A percentile compares a stretch with the other conserved stretches of the same genome.
Conservation (phyloP, 2,888 invertebrate genomes). For the Zaprionus bogoriensis region DNA sequence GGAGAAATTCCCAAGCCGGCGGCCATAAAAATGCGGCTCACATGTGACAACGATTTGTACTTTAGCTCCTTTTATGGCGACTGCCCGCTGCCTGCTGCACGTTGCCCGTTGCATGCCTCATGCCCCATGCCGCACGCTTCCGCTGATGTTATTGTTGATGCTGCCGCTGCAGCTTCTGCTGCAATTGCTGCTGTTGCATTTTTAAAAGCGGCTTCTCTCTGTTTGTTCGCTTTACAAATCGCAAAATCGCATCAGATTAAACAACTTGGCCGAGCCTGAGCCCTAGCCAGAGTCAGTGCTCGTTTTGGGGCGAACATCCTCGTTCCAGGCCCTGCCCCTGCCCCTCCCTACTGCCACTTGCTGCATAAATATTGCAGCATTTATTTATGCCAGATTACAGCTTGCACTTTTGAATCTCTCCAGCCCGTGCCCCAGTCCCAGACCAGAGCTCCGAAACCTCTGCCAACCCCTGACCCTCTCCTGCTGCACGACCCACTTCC, state of each 20-base stretch:
- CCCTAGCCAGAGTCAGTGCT: too few relatives aligned
- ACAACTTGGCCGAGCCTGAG: too few relatives aligned
- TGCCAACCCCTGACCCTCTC: neutral
- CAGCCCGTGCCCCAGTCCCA: neutral
- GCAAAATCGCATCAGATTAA: slow-evolving; percentile 74
- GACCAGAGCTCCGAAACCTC: too few relatives aligned
- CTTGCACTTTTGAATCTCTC: neutral
- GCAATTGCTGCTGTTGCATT: slow-evolving; percentile 30
- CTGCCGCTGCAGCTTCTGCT: slow-evolving; percentile 27
- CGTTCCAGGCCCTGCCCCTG: neutral
- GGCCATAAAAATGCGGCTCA: slow-evolving; percentile 82
- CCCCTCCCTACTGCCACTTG: neutral
- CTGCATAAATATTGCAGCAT: neutral
- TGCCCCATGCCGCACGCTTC: too few relatives aligned
- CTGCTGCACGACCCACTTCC: slow-evolving; percentile 9
- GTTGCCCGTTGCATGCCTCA: neutral
- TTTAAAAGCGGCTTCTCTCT: slow-evolving; percentile 47
- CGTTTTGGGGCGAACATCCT: neutral
- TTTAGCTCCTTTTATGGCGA: slow-evolving; percentile 81
- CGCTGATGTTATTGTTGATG: slow-evolving; percentile 14
- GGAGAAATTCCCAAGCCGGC: slow-evolving; percentile 79
- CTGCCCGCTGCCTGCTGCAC: neutral
- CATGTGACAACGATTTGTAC: slow-evolving; percentile 83
- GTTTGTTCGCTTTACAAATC: slow-evolving; percentile 56
- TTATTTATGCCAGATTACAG: slow-evolving; percentile 1